These are phyloP conservation scores for Osmerus eperlanus DNA, from an alignment of 2,113 vertebrate genomes.

Conservation along the genomic window DNA sequence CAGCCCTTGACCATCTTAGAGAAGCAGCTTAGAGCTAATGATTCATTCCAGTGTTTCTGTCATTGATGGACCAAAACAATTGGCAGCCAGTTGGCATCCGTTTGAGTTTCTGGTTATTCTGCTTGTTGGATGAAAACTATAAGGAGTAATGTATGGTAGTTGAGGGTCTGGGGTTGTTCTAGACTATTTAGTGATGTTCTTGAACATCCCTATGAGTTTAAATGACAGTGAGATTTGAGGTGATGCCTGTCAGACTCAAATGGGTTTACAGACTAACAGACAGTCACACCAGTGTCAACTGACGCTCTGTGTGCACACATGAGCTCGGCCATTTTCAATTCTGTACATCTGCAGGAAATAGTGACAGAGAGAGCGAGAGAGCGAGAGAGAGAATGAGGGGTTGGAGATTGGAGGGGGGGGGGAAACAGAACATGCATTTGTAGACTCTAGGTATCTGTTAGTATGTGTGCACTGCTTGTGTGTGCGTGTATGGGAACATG, in stretches of 20 bases:
- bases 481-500: slow-evolving; percentile 7
- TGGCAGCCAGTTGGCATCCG: no score
- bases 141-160: no score
- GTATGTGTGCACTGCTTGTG: slow-evolving; percentile 4
- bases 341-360: background rate
- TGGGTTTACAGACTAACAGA: slow-evolving; percentile 3
- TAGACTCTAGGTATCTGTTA: no score
- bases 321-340: slow-evolving; percentile 19
- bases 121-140: no score
- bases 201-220: background rate
- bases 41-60: no score
- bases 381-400: background rate
- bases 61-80: no score
- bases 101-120: no score
- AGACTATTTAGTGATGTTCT: background rate
- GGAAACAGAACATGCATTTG: no score
- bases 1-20: no score
- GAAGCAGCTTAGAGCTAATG: no score
- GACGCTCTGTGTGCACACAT: slow-evolving; percentile 29
- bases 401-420: no score
- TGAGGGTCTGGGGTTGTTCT: background rate
- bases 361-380: background rate
- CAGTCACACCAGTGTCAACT: background rate
- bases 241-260: background rate
- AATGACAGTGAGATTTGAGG: background rate